These are phyloP conservation scores for Pogonocherus hispidulus DNA, from an alignment of 2,888 invertebrate species.

Conservation along the genomic window DNA sequence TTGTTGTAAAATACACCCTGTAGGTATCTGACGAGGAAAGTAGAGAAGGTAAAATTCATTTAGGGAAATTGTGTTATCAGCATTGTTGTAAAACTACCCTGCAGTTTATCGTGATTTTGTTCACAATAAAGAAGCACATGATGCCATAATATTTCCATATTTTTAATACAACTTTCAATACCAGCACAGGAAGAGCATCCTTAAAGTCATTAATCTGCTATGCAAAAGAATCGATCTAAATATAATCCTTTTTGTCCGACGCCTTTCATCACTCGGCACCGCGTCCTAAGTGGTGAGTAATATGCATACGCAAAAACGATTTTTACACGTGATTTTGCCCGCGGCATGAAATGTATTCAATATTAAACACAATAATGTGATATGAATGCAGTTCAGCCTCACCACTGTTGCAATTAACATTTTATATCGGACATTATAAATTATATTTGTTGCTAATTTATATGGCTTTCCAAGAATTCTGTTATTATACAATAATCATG, in stretches of 20 bases:
- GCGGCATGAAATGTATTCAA: slow-evolving; percentile 31
- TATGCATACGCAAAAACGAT: slow-evolving; percentile 22
- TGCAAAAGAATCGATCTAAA: slow-evolving; percentile 28
- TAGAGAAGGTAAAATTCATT: no score
- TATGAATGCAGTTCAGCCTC: slow-evolving; percentile 19
- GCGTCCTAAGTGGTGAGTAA: neutral
- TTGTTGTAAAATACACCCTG: no score
- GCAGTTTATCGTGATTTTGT: no score
- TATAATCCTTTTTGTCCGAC: slow-evolving; percentile 23
- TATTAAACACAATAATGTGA: slow-evolving; percentile 36
- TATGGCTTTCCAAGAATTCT: slow-evolving; percentile 24
- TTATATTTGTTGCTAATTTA: slow-evolving; percentile 34
- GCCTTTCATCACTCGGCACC: slow-evolving; percentile 26
- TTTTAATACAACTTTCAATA: neutral
- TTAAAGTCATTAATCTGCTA: slow-evolving; percentile 5
- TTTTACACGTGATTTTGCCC: slow-evolving; percentile 26
- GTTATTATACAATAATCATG: slow-evolving; percentile 28
- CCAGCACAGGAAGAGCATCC: neutral
- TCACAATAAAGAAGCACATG: no score
- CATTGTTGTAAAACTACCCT: no score
- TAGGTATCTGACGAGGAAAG: no score
- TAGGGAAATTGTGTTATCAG: no score
- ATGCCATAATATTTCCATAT: no score
- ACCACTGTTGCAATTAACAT: slow-evolving; percentile 33
- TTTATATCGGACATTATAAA: slow-evolving; percentile 21